Conservation (phyloP, 2,888 invertebrate species). For the Oegoconia quadripuncta region DNA sequence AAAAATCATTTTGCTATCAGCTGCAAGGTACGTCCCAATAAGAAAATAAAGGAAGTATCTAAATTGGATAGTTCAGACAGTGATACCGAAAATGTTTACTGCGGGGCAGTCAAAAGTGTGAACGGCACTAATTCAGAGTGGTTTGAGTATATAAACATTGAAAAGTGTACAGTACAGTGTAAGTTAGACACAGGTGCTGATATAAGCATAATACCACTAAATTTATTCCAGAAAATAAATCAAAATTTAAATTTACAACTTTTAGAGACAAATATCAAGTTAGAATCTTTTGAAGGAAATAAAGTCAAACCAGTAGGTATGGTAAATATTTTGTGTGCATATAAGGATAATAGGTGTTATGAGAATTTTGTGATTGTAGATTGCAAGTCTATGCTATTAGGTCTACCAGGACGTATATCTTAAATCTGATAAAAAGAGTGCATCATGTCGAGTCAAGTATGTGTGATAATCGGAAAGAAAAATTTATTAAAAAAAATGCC, state of each 20-base stretch:
- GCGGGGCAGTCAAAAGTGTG: too few species aligned
- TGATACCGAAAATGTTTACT: too few species aligned
- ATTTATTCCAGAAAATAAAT: neutral
- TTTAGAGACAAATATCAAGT: neutral
- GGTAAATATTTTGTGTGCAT: conserved; percentile 8
- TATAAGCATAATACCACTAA: conserved; percentile 13
- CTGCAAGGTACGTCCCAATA: too few species aligned
- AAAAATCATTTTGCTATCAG: too few species aligned
- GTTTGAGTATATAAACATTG: conserved; percentile 1
- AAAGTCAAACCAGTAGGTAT: neutral
- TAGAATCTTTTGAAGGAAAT: neutral
- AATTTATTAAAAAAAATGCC: neutral
- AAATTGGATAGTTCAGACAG: neutral
- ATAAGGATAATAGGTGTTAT: conserved; percentile 9
- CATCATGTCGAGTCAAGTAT: neutral
- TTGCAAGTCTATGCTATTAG: conserved; percentile 13
- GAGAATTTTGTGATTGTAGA: conserved; percentile 17
- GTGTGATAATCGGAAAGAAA: neutral
- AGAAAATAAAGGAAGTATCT: neutral
- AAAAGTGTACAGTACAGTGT: conserved; percentile 5
- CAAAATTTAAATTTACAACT: conserved; percentile 1
- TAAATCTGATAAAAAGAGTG: conserved; percentile 8
- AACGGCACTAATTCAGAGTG: neutral
- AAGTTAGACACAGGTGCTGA: conserved; percentile 16
- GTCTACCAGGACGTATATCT: conserved; percentile 12